phyloP scores from a whole-genome alignment of 1,140 invertebrate genomes.

The Neoseiulus cucumeris region DNA sequence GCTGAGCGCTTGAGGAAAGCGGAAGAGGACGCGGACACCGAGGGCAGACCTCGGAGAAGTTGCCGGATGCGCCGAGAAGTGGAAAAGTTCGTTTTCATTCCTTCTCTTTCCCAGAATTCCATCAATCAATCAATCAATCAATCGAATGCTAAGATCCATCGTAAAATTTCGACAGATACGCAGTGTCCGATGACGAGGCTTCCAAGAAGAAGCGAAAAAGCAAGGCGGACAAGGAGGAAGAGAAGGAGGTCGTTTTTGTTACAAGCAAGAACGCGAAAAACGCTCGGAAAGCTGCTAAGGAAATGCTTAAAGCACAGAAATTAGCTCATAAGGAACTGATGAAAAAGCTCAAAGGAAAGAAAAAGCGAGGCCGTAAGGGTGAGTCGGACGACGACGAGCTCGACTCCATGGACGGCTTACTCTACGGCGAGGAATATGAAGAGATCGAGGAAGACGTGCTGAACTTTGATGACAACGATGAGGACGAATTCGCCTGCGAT shows the following conservation, averaged over 20 bases:
- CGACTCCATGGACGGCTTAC: neutral
- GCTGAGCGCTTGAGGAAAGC: neutral
- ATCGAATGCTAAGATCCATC: too few relatives aligned
- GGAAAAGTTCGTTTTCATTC: neutral
- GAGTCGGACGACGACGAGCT: conserved; percentile 36
- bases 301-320: conserved; percentile 9
- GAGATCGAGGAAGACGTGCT: conserved; percentile 20
- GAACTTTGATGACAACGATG: conserved; percentile 20
- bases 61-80: neutral
- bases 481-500: conserved; percentile 24
- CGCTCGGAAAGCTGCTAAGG: conserved; percentile 12
- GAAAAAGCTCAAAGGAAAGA: conserved; percentile 10
- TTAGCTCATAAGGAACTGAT: conserved; percentile 2
- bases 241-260: neutral
- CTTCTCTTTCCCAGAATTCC: too few relatives aligned
- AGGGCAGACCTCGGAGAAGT: neutral
- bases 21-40: neutral
- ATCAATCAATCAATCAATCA: too few relatives aligned
- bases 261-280: conserved; percentile 21
- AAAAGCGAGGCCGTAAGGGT: conserved; percentile 24
- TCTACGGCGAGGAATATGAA: conserved; percentile 14
- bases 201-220: conserved; percentile 5
- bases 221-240: conserved; percentile 11
- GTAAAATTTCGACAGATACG: too few relatives aligned
- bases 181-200: conserved; percentile 6